Evolutionary conservation across 2,797 vertebrate genomes (phyloP).

Genomic region (Galaxias olidus): DNA sequence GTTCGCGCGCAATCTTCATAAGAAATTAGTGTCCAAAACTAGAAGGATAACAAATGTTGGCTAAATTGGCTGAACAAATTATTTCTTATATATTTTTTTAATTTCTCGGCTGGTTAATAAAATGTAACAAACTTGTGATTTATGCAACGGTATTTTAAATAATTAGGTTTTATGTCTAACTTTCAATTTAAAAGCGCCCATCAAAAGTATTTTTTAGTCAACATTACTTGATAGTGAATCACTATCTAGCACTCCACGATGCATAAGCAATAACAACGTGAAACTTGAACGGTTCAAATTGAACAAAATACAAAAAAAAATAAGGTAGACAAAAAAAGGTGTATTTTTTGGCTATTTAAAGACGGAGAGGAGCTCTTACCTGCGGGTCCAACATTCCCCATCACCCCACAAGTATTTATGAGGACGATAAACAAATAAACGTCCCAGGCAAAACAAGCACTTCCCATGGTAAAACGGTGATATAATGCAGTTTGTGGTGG

Average conservation of each 20-base stretch:
- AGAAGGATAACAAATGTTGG: too few species aligned
- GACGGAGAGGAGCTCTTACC: slow-evolving; percentile 78
- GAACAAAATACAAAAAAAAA: not conserved
- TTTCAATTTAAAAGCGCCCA: not conserved
- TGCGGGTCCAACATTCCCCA: slow-evolving; percentile 83
- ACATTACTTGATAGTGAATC: too few species aligned
- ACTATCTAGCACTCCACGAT: too few species aligned
- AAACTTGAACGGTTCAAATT: not conserved
- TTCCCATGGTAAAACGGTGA: slow-evolving; percentile 84
- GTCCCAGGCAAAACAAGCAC: slow-evolving; percentile 81
- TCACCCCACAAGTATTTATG: slow-evolving; percentile 79
- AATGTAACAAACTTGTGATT: too few species aligned
- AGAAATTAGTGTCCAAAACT: too few species aligned
- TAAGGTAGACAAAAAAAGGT: slow-evolving; percentile 29
- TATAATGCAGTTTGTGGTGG: slow-evolving; percentile 65
- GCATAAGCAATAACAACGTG: not conserved
- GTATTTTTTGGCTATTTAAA: slow-evolving; percentile 20
- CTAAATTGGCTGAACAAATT: too few species aligned
- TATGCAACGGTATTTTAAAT: not conserved
- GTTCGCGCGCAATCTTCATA: too few species aligned
- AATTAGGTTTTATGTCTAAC: not conserved
- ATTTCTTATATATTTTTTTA: too few species aligned
- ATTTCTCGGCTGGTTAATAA: too few species aligned
- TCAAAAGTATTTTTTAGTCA: not conserved
- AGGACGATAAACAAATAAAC: slow-evolving; percentile 84